Evolutionary conservation across 2,888 invertebrate species (phyloP), one percentile per base, ranked within the genome.

Genomic region (Timema podura): DNA sequence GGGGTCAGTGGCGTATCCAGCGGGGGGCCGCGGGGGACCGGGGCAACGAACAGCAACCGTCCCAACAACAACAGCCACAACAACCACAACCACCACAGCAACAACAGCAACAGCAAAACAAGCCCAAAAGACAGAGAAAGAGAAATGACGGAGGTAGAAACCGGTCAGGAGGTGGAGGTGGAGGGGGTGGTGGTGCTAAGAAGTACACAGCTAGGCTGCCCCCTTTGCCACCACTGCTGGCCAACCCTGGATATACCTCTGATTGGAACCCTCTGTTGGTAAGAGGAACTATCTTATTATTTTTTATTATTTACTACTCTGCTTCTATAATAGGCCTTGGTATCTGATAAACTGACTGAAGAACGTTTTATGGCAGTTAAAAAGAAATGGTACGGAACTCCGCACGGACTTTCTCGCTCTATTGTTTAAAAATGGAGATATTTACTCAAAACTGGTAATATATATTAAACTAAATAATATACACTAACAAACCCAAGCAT

Each of bases 221-320:
- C 78, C 80, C 61, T 30, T 45, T 61, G 11, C 30, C 30, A 3
- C 61, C 82, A 75, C 86, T 87, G 84, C 84, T 85, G 81, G 83
- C 86, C 84, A 87, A 85, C 84, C 86, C 87, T 83, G 87, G 87
- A 86, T 88, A 88, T 88, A 86, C 86, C 86, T 85, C 86, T 86
- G 88, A 87, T 80, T 81, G 88, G 87, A 87, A 86, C 85, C 86
- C 87, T 84, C 85, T 85, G 83, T 83, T 87, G 87, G 88, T 88
- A 88, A 86, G 87, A 76, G 75, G 67, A 65, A 67, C 64, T 65
- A 64, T 67, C 13, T 70, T 71, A 13, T 5, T 11, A 70, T 69
- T 77, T 77, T 75, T 16, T 13, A 59, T 13, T 59, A 2, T 30
- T 59, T 59, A 30, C 11, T 59, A 30, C 11, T 16, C 30, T n/a